Evolutionary conservation across 2,797 vertebrate species (phyloP), one percentile per base, ranked within the genome.

Genomic region (Smutsia temminckii): DNA sequence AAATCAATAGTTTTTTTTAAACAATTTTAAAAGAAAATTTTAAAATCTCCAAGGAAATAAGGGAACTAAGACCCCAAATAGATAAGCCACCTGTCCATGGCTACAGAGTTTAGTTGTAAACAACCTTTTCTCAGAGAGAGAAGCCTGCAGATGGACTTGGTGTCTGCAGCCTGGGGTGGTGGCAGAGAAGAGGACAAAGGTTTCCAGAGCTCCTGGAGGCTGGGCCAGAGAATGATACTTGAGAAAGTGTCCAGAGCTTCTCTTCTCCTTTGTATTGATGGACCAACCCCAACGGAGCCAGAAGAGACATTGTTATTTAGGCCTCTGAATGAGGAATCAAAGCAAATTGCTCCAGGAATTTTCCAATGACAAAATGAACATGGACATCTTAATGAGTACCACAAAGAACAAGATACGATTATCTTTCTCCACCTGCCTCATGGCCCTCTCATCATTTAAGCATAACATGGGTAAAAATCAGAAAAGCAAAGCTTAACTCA

Each of bases 11-110:
- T 91, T 25, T 93, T 84, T 18, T 66, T 80, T 64, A 91, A 46
- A 81, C 40, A 95, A 74, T 93, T 97, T 96, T 92, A 77, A 23
- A 93, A 80, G 88, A 20, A 29, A 95, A 80, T 84, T 96, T 93
- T 66, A 32, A 23, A 74, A 85, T 81, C 61, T 14, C 94, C 2
- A 64, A 83, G 91, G n/a, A 95, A 75, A 93, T 88, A 77, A 97
- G 61, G 92, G 80, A 92, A 83, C 34, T 46, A 5, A 55, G 78
- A 5, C 68, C 34, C 23, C 51, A 64, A 89, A 25, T 89, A 77
- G 14, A 8, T 64, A 69, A 80, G 37, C 3, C 12, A 25, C 11
- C 3, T 55, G 25, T 17, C 27, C 18, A 27, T 49, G 37, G 32
- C 2, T 66, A 14, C 11, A 72, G 46, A 91, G 53, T 68, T 51